Conservation (phyloP, 2,797 vertebrate genomes). For the Pantherophis alleghaniensis region DNA sequence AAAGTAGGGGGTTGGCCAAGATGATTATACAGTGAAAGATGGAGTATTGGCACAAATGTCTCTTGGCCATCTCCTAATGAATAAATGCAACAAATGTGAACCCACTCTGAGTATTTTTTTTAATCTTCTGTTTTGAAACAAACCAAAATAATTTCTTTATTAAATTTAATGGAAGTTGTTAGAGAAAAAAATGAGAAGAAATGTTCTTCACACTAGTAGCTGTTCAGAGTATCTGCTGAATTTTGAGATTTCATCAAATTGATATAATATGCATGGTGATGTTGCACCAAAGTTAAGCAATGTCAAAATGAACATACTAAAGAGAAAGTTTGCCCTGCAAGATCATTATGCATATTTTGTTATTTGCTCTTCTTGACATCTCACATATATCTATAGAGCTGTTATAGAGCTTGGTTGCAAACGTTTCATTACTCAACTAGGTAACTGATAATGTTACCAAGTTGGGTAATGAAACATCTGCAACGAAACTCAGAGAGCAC, state of each 20-base stretch:
- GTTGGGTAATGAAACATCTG: background rate
- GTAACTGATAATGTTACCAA: background rate
- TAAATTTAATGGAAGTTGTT: background rate
- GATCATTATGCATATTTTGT: background rate
- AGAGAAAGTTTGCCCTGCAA: background rate
- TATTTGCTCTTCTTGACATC: background rate
- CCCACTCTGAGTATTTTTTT: background rate
- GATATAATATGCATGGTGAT: background rate
- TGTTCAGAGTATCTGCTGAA: background rate
- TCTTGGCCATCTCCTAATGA: background rate
- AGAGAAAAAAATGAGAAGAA: background rate
- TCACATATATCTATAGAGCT: background rate
- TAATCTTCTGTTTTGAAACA: background rate
- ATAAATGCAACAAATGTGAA: background rate
- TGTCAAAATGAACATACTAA: background rate
- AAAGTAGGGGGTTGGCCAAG: background rate
- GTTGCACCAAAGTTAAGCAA: background rate
- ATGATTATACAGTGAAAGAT: background rate
- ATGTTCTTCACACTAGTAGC: background rate
- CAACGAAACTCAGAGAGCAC: background rate
- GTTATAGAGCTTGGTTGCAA: background rate
- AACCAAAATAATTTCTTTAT: background rate
- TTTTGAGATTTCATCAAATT: background rate
- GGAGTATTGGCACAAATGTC: background rate
- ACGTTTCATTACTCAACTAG: background rate